A percentile compares a stretch with the other conserved stretches of the same genome.
These are phyloP conservation scores for Peribatodes rhomboidaria DNA, from an alignment of 2,888 invertebrate genomes.

Conservation along the genomic window DNA sequence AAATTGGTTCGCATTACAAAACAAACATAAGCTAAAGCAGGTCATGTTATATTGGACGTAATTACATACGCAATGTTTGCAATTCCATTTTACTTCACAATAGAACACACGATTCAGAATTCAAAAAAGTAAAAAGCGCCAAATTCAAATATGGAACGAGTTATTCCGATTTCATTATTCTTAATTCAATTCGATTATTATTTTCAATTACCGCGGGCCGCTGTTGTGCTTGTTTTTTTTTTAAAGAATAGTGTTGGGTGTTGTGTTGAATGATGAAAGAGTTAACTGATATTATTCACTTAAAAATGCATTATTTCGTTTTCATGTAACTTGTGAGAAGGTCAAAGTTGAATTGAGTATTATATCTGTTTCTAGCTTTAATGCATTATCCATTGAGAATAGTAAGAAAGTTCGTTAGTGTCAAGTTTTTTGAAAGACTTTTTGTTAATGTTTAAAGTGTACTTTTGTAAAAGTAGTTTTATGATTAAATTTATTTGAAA, in stretches of 20 bases:
- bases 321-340: slow-evolving; percentile 25
- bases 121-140: slow-evolving; percentile 77
- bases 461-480: no score
- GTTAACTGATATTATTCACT: slow-evolving; percentile 36
- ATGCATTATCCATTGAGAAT: not conserved
- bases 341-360: slow-evolving; percentile 30
- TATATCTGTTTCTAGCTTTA: not conserved
- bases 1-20: slow-evolving; percentile 38
- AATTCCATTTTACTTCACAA: slow-evolving; percentile 82
- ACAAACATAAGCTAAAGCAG: slow-evolving; percentile 47
- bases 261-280: slow-evolving; percentile 48
- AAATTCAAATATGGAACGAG: slow-evolving; percentile 80
- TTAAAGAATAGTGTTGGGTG: slow-evolving; percentile 48
- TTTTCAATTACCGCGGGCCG: slow-evolving; percentile 79
- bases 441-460: no score
- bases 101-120: slow-evolving; percentile 83
- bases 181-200: slow-evolving; percentile 83
- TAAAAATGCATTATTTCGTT: slow-evolving; percentile 32
- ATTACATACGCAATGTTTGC: slow-evolving; percentile 69
- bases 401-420: not conserved
- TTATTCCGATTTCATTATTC: slow-evolving; percentile 78
- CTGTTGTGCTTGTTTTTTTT: slow-evolving; percentile 72
- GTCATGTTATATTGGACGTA: slow-evolving; percentile 58
- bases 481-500: not conserved
- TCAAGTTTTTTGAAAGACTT: not conserved